Percentiles rank a stretch among this genome's conserved stretches.
phyloP scores from a whole-genome alignment of 2,113 vertebrate species.

The Mustela lutreola region DNA sequence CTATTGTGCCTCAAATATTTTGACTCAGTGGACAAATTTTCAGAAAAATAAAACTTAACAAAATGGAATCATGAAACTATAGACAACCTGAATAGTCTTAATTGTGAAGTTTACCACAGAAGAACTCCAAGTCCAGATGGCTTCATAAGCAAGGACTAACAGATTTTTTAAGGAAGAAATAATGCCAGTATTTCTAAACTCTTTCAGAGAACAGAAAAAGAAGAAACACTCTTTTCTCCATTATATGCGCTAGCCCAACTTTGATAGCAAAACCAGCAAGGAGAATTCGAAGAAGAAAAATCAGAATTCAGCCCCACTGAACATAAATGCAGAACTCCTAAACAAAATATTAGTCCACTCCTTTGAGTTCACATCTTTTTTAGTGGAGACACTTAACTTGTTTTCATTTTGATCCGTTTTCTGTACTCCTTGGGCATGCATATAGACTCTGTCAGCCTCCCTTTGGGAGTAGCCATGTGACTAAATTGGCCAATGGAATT shows the following conservation, averaged over 20 bases:
- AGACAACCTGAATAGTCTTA: not conserved
- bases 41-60: not conserved
- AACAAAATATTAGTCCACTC: not conserved
- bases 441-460: not conserved
- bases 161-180: not conserved
- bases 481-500: not conserved
- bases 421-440: not conserved
- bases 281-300: not conserved
- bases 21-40: not conserved
- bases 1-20: not conserved
- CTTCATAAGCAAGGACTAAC: not conserved
- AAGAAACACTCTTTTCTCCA: not conserved
- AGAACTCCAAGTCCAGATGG: not conserved
- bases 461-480: not conserved
- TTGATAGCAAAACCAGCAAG: not conserved
- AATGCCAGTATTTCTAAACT: not conserved
- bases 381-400: not conserved
- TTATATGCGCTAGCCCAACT: not conserved
- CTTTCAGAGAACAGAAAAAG: not conserved
- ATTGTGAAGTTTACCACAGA: not conserved
- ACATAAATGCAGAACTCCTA: not conserved
- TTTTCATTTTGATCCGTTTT: constrained; percentile 12
- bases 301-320: not conserved
- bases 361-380: not conserved
- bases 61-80: not conserved